Evolutionary conservation across 1,140 invertebrate species (phyloP), one percentile per base, ranked within the genome.

Genomic region (Halyomorpha halys): DNA sequence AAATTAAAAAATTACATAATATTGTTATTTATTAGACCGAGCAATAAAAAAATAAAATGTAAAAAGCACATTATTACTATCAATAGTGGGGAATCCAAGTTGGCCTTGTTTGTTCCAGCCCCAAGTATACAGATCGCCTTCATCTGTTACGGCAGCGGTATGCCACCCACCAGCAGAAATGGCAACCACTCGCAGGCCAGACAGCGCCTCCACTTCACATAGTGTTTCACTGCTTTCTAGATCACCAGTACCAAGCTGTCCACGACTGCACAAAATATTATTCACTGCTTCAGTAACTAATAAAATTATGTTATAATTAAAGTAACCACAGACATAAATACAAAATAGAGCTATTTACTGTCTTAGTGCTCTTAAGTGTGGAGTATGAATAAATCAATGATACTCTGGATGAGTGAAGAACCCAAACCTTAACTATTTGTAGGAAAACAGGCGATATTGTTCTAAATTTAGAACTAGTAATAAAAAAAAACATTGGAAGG

Each of bases 61-160:
- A 30, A 39, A 39, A 39, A 39, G 34, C 6, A 39, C 13, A 39
- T 39, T 39, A 39, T 8, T 30, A 64, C 67, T 49, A 70, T 39
- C 61, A 16, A 63, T 23, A 45, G 25, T 71, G 44, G 80, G 77
- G 21, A 82, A 73, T 18, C 87, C 91, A 19, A 89, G 71, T 74
- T 94, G 91, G 2, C 86, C 85, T 72, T 83, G 86, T 69, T 83
- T 82, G 76, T 94, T 95, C 86, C 87, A 91, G 6, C 93, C 92
- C 78, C 90, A 94, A 44, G 84, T 80, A 72, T 85, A 92, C 13
- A 94, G 72, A 67, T 82, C 82, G 14, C 85, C 86, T 53, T 80
- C 76, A 49, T 75, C 74, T 68, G 70, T 90, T 11, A 94, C 71
- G 34, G 84, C 89, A 61, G 83, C 80, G 44, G 83, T 87, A 75